Evolutionary conservation across 2,888 invertebrate species (phyloP), one percentile per base, ranked within the genome.

Genomic region (Leptinotarsa rubiginosa): DNA sequence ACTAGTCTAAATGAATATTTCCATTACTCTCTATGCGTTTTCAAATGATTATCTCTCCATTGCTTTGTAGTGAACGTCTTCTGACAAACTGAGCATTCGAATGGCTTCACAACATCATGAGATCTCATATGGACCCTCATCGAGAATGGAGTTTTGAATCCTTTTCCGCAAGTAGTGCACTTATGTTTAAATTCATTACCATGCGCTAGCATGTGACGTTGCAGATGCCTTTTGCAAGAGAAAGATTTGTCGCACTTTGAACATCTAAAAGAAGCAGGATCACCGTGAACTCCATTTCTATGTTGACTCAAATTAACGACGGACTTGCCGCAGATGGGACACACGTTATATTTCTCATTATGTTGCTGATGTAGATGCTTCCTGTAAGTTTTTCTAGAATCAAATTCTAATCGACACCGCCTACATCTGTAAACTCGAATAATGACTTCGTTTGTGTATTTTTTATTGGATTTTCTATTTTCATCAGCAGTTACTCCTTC

Each of bases 131-230:
- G 83, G 10, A 81, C 81, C 66, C 77, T 78, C 68, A 83, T 70
- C 25, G 80, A 80, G 65, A 77, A 79, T 1, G 79, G 74, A 2
- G 80, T 81, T 67, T 81, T 82, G 70, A 90, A 90, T 1, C 88
- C 84, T 75, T 90, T 90, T 74, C 83, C 85, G 78, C 90, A 90
- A 69, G 86, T 89, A 72, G 82, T 83, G 74, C 90, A 90, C 18
- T 89, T 87, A 69, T 86, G 85, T 25, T 89, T 88, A 73, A 88
- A 89, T 0, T 86, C 87, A 0, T 88, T 87, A 69, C 86, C 88
- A 67, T 90, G 90, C 25, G 80, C 81, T 62, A 81, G 69, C 77
- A 75, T 78, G 41, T 83, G 83, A 16, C 77, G 74, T 16, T 75
- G 75, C 12, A 82, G 68, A 72, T 78, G 80, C 25, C 80, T 81